Conservation (phyloP, 2,113 vertebrate species). For the Otocyon megalotis region DNA sequence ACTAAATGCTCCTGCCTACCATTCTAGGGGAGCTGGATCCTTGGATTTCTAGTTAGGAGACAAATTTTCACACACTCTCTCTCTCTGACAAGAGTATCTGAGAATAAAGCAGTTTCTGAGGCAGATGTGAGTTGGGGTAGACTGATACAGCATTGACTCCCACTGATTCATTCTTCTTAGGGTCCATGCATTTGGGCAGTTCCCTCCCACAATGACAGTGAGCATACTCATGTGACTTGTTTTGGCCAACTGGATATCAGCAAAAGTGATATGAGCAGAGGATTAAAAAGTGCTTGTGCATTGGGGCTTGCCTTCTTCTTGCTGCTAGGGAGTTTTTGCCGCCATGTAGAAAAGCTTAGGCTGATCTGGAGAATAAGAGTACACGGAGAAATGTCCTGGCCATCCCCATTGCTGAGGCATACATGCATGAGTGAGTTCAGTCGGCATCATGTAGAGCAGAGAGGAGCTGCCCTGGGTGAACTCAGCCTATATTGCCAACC, state of each 20-base stretch:
- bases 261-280: background rate
- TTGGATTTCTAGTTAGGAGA: background rate
- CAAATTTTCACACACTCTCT: background rate
- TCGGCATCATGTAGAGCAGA: background rate
- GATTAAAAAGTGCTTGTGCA: background rate
- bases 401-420: background rate
- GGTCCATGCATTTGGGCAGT: background rate
- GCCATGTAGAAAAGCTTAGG: background rate
- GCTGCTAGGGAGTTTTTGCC: background rate
- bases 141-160: background rate
- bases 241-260: background rate
- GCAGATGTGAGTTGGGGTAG: background rate
- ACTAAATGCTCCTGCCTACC: background rate
- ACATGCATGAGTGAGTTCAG: background rate
- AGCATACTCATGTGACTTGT: background rate
- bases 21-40: background rate
- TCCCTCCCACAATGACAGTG: background rate
- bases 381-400: background rate
- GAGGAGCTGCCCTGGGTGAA: background rate
- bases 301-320: background rate
- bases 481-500: background rate
- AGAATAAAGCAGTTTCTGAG: background rate
- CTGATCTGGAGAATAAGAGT: background rate
- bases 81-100: slow-evolving; percentile 15
- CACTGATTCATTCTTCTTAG: background rate